These are phyloP conservation scores for Lordiphosa fenestrarum DNA, from an alignment of 2,888 invertebrate genomes.

Conservation along the genomic window DNA sequence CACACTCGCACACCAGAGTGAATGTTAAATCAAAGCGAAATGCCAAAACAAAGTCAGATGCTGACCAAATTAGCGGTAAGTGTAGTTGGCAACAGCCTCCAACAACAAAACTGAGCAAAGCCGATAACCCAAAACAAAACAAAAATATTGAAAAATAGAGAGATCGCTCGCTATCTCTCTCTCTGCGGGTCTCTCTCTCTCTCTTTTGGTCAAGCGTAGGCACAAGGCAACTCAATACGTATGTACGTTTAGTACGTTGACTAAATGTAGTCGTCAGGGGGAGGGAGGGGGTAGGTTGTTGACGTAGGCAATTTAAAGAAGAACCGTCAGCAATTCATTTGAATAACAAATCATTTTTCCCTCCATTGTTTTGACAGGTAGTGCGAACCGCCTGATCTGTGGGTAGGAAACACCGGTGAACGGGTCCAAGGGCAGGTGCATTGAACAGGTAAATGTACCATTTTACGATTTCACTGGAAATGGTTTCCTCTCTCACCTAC, in stretches of 20 bases:
- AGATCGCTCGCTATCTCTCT: not conserved
- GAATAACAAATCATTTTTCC: constrained; percentile 59
- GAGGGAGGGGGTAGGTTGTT: constrained; percentile 41
- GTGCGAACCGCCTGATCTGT: constrained; percentile 15
- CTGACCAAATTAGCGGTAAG: constrained; percentile 50
- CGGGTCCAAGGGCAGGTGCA: constrained; percentile 5
- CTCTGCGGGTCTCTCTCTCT: not conserved
- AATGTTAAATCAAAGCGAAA: constrained; percentile 48
- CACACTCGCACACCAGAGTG: constrained; percentile 10
- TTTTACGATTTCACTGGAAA: constrained; percentile 9
- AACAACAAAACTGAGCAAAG: constrained; percentile 9
- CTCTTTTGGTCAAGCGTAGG: constrained; percentile 41
- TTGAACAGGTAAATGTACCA: constrained; percentile 9
- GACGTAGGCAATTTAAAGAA: constrained; percentile 57
- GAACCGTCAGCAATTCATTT: constrained; percentile 61
- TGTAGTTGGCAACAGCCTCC: constrained; percentile 30
- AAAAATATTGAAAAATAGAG: constrained; percentile 8
- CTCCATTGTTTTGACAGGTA: constrained; percentile 26
- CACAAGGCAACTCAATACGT: not conserved
- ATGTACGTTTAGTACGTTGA: constrained; percentile 40
- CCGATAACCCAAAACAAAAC: constrained; percentile 30
- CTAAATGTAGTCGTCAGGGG: constrained; percentile 58
- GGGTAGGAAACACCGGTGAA: not conserved
- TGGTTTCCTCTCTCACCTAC: constrained; percentile 1
- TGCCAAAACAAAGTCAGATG: constrained; percentile 54